Conservation (phyloP, 2,888 invertebrate genomes). For the Orchesellides sinensis region DNA sequence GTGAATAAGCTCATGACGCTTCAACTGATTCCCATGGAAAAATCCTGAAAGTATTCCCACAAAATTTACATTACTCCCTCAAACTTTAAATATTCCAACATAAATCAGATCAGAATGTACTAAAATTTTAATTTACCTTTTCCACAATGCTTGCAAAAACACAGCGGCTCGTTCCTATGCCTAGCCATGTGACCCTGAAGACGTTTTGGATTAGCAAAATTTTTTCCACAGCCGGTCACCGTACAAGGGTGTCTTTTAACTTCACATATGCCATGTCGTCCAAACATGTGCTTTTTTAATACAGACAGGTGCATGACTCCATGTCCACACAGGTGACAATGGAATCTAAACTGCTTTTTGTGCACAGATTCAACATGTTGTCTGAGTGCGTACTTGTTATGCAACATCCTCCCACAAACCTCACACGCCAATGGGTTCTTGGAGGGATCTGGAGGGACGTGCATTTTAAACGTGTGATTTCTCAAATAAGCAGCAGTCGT, state of each 20-base stretch:
- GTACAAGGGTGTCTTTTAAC: background rate
- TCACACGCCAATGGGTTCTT: background rate
- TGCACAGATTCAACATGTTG: background rate
- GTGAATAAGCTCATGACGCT: slow-evolving; percentile 36
- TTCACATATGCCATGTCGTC: background rate
- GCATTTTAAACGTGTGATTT: background rate
- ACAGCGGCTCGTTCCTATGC: background rate
- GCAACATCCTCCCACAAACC: background rate
- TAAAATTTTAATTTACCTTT: slow-evolving; percentile 16
- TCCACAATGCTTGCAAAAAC: background rate
- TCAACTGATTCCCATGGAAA: background rate
- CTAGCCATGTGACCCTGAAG: background rate
- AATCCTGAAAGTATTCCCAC: background rate
- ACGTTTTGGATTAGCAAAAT: background rate
- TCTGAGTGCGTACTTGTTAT: background rate
- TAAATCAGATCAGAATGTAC: background rate
- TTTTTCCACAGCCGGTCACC: background rate
- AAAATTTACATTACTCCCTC: background rate
- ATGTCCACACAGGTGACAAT: background rate
- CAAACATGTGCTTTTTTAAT: too few relatives aligned
- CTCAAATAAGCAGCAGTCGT: background rate
- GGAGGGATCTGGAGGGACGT: background rate
- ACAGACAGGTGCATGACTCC: background rate
- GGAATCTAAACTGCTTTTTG: background rate
- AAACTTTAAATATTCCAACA: too few relatives aligned